These are phyloP conservation scores for Neogale vison DNA, from an alignment of 2,113 vertebrate species.

Conservation along the genomic window DNA sequence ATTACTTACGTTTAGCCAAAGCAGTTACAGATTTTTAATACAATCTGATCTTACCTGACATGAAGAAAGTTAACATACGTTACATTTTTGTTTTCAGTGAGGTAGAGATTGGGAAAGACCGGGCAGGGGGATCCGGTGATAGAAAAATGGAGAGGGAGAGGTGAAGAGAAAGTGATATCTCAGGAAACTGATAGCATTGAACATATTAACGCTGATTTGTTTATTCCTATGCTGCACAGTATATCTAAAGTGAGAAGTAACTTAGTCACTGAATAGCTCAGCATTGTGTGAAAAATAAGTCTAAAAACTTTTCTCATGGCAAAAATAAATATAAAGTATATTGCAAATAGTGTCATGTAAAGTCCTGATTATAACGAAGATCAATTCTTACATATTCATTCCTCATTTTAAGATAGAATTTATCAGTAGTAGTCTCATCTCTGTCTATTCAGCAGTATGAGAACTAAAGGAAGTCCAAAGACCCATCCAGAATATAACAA, in stretches of 20 bases:
- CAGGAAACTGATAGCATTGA: background rate
- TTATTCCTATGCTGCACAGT: background rate
- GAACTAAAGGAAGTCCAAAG: background rate
- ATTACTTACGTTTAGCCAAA: slow-evolving; percentile 57
- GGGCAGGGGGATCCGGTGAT: background rate
- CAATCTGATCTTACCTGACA: slow-evolving; percentile 44
- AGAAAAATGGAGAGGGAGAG: background rate
- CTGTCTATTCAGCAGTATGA: background rate
- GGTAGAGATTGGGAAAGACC: background rate
- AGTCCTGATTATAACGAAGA: background rate
- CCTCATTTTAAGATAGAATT: slow-evolving; percentile 28
- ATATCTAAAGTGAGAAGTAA: slow-evolving; percentile 42
- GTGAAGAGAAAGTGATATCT: background rate
- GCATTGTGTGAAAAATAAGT: background rate
- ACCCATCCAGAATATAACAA: background rate
- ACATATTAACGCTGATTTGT: background rate
- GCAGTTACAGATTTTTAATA: slow-evolving; percentile 48
- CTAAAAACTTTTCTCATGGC: slow-evolving; percentile 24
- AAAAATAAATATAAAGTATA: slow-evolving; percentile 39
- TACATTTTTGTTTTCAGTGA: slow-evolving; percentile 38
- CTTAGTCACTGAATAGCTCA: slow-evolving; percentile 9
- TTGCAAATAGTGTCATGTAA: background rate
- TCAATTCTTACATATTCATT: slow-evolving; percentile 15
- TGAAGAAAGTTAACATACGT: slow-evolving; percentile 7
- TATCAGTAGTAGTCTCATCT: slow-evolving; percentile 16